Percentiles rank a stretch among this genome's conserved stretches.
phyloP scores from a whole-genome alignment of 1,140 invertebrate species.

The Psix sp. region DNA sequence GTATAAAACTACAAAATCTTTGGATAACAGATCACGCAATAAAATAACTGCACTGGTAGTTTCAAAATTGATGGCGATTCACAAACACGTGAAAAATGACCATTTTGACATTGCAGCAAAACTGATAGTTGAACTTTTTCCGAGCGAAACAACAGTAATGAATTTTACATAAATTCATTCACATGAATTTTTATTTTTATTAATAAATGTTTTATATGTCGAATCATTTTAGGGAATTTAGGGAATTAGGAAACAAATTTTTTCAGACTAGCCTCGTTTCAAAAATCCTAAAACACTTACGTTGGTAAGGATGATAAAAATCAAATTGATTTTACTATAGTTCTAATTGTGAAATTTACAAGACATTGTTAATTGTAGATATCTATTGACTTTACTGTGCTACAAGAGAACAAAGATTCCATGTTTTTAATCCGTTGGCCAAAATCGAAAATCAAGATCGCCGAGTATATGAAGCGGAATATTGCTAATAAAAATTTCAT shows the following conservation, averaged over 20 bases:
- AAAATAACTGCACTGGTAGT: too few relatives aligned
- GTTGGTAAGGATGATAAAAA: constrained; percentile 2
- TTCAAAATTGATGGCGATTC: too few relatives aligned
- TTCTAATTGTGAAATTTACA: not conserved
- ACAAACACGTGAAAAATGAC: too few relatives aligned
- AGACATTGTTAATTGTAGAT: too few relatives aligned
- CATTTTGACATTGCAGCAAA: too few relatives aligned
- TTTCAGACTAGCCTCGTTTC: not conserved
- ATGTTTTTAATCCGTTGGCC: constrained; percentile 6
- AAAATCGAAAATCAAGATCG: constrained; percentile 10
- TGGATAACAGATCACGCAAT: too few relatives aligned
- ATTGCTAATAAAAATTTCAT: not conserved
- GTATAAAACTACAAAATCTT: too few relatives aligned
- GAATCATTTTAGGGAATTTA: not conserved
- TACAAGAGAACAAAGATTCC: constrained; percentile 8
- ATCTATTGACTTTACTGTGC: constrained; percentile 1
- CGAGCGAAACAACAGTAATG: too few relatives aligned
- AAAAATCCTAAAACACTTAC: not conserved
- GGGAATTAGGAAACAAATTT: constrained; percentile 1
- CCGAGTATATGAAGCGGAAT: constrained; percentile 7
- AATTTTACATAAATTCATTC: too few relatives aligned
- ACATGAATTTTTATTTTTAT: too few relatives aligned
- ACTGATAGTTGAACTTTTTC: too few relatives aligned
- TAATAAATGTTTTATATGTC: not conserved
- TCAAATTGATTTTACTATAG: not conserved